Conservation (phyloP, 1,140 invertebrate genomes). For the Steinernema khuongi region DNA sequence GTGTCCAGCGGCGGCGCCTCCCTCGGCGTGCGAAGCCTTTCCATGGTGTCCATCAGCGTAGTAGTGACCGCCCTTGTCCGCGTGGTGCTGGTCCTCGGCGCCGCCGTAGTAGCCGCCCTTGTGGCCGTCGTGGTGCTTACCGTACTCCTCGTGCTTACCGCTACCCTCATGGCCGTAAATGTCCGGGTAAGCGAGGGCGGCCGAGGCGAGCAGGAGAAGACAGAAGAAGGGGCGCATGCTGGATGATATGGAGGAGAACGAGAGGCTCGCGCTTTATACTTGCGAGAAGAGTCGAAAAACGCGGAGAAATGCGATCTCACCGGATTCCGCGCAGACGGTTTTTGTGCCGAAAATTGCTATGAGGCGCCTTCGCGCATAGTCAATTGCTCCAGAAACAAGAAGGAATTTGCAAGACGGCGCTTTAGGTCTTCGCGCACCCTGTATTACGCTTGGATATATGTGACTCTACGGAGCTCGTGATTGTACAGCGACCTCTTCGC, state of each 20-base stretch:
- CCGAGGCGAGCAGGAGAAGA: background rate
- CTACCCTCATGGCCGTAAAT: conserved; percentile 18
- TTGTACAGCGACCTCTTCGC: too few species aligned
- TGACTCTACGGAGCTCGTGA: too few species aligned
- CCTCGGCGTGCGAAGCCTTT: conserved; percentile 13
- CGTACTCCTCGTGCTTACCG: conserved; percentile 19
- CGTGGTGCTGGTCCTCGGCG: background rate
- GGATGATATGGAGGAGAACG: background rate
- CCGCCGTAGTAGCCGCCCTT: conserved; percentile 17
- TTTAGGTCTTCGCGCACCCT: too few species aligned
- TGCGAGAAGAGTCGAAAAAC: background rate
- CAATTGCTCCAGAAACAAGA: too few species aligned
- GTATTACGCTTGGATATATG: too few species aligned
- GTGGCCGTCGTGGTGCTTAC: conserved; percentile 21
- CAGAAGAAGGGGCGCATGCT: background rate
- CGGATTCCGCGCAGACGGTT: background rate
- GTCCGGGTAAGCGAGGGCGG: background rate
- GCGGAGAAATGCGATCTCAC: background rate
- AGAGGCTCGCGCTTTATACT: background rate
- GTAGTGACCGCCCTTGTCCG: conserved; percentile 14
- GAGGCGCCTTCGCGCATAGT: background rate
- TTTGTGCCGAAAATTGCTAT: background rate
- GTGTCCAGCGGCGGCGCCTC: conserved; percentile 17
- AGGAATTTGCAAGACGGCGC: too few species aligned
- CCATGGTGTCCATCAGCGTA: background rate